Percentiles rank a stretch among this genome's conserved stretches.
These are phyloP conservation scores for Menidia beryllina DNA, from an alignment of 2,113 vertebrate species.

Conservation along the genomic window DNA sequence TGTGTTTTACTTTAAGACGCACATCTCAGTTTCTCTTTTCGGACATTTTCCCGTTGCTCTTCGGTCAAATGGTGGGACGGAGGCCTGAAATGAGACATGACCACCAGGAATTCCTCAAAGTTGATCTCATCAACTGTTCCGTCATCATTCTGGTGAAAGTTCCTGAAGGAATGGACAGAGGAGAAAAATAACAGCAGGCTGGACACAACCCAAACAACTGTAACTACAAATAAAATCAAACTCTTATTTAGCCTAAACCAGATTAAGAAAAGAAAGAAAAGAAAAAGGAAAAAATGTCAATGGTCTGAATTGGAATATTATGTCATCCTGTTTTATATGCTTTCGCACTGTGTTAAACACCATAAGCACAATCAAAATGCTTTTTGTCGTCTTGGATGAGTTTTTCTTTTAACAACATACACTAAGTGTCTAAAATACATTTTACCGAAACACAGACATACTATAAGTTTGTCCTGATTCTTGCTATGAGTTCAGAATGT, in stretches of 20 bases:
- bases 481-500: not conserved
- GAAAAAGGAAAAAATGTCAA: too few relatives aligned
- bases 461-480: not conserved
- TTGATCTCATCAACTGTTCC: slow-evolving; percentile 88
- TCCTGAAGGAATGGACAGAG: slow-evolving; percentile 74
- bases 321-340: not conserved
- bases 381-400: too few relatives aligned
- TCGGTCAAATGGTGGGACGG: slow-evolving; percentile 84
- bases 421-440: too few relatives aligned
- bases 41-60: slow-evolving; percentile 85
- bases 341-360: not conserved
- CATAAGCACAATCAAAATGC: not conserved
- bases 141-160: slow-evolving; percentile 81
- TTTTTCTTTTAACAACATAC: too few relatives aligned
- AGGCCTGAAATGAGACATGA: slow-evolving; percentile 95
- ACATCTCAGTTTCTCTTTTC: slow-evolving; percentile 94
- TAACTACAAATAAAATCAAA: not conserved
- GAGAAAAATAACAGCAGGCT: not conserved
- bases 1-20: slow-evolving; percentile 42
- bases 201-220: not conserved
- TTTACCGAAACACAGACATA: too few relatives aligned
- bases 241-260: too few relatives aligned
- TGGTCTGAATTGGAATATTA: not conserved
- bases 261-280: too few relatives aligned
- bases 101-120: slow-evolving; percentile 93